Percentiles rank a stretch among this genome's conserved stretches.
Conservation (phyloP, 1,140 invertebrate genomes). For the Akabosia matsudoensis region DNA sequence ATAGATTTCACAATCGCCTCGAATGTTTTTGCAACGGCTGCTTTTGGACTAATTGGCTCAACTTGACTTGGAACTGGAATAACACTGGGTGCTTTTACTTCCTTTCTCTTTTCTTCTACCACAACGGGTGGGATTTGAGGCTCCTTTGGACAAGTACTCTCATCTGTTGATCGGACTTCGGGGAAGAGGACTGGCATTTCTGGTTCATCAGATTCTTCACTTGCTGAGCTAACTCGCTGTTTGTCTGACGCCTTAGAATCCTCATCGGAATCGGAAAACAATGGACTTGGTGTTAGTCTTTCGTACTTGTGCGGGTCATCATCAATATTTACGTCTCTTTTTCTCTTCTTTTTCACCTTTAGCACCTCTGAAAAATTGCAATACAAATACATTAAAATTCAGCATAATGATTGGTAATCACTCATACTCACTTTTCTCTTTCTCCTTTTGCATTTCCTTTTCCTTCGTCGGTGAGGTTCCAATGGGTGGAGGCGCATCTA, state of each 20-base stretch:
- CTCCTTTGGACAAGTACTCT: too few species aligned
- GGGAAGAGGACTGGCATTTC: slow-evolving; percentile 21
- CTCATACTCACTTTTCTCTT: background rate
- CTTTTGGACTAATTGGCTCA: too few species aligned
- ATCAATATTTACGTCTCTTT: background rate
- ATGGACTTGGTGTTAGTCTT: slow-evolving; percentile 12
- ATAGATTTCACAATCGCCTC: too few species aligned
- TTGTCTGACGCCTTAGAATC: background rate
- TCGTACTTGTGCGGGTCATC: slow-evolving; percentile 12
- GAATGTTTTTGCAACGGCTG: too few species aligned
- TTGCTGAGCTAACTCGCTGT: background rate
- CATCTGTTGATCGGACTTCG: too few species aligned
- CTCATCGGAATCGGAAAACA: background rate
- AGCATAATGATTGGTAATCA: background rate
- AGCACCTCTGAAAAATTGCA: background rate
- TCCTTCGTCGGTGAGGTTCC: background rate
- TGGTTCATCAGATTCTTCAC: slow-evolving; percentile 2
- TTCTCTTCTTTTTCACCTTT: slow-evolving; percentile 10
- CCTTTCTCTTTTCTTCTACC: background rate
- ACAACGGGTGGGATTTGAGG: too few species aligned
- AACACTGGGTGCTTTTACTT: background rate
- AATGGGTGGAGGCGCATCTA: background rate
- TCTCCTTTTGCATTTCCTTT: background rate
- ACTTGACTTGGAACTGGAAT: too few species aligned
- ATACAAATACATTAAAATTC: background rate